phyloP scores from a whole-genome alignment of 2,888 invertebrate genomes.

The Glomeris marginata region DNA sequence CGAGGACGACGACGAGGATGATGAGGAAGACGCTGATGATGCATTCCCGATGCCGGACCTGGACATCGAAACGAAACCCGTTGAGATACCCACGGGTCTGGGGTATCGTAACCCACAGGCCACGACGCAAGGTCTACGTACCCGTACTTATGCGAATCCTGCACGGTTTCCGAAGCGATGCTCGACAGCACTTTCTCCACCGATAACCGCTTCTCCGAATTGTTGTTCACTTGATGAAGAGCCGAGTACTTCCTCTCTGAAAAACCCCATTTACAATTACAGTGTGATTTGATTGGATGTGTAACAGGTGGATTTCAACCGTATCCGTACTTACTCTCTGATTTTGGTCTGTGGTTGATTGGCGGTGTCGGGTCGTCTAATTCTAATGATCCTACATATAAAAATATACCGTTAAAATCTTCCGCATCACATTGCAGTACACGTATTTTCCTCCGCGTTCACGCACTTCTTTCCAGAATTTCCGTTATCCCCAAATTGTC shows the following conservation, averaged over 20 bases:
- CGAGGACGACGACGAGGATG: conserved; percentile 14
- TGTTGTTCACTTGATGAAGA: too few species aligned
- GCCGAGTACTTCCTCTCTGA: conserved; percentile 14
- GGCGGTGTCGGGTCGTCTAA: conserved; percentile 45
- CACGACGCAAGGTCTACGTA: background rate
- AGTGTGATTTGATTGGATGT: background rate
- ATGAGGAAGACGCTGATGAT: conserved; percentile 4
- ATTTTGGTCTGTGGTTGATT: conserved; percentile 23
- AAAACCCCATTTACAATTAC: too few species aligned
- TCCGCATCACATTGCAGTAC: background rate
- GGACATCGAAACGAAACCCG: too few species aligned
- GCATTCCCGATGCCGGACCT: too few species aligned
- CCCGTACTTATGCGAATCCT: too few species aligned
- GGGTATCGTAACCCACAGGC: too few species aligned
- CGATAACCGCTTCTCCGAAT: too few species aligned
- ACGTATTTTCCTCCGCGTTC: background rate
- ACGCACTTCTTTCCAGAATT: conserved; percentile 61
- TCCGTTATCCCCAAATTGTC: conserved; percentile 98
- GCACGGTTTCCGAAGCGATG: too few species aligned
- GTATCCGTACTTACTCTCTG: conserved; percentile 27
- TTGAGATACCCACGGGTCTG: too few species aligned
- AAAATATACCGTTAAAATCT: too few species aligned
- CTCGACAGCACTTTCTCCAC: too few species aligned
- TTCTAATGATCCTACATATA: conserved; percentile 57
- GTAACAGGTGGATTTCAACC: background rate